Evolutionary conservation across 2,113 vertebrate species (phyloP).

Genomic region (Hyperopisus bebe): DNA sequence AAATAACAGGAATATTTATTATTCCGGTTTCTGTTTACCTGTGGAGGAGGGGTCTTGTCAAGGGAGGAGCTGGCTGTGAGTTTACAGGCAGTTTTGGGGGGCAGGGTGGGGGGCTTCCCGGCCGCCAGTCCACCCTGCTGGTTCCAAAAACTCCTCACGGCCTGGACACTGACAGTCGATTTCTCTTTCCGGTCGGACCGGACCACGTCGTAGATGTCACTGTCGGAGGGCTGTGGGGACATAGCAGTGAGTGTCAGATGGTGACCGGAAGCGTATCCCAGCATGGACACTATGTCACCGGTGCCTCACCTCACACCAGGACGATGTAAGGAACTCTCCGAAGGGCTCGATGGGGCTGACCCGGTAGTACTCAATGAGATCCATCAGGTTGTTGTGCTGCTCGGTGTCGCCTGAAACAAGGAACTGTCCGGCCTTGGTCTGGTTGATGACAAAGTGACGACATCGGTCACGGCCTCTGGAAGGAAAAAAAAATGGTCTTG

Average conservation of each 20-base stretch:
- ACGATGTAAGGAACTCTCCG: slow-evolving; percentile 66
- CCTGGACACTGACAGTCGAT: slow-evolving; percentile 24
- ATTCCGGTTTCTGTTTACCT: slow-evolving; percentile 11
- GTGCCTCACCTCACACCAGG: slow-evolving; percentile 60
- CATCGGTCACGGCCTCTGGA: slow-evolving; percentile 71
- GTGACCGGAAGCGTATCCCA: background rate
- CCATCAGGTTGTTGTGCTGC: slow-evolving; percentile 55
- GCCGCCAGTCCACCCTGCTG: slow-evolving; percentile 12
- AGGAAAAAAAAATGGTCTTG: background rate
- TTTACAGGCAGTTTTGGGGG: slow-evolving; percentile 36
- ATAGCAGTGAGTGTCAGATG: slow-evolving; percentile 22
- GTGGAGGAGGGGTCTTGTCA: background rate
- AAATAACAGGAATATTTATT: background rate
- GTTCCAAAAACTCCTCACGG: slow-evolving; percentile 31
- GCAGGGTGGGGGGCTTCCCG: slow-evolving; percentile 36
- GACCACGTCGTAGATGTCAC: slow-evolving; percentile 60
- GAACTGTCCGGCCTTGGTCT: slow-evolving; percentile 58
- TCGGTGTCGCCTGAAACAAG: slow-evolving; percentile 62
- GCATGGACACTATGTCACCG: no score
- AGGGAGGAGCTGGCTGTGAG: background rate
- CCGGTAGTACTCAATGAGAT: slow-evolving; percentile 66
- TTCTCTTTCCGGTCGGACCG: slow-evolving; percentile 40
- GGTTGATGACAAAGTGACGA: slow-evolving; percentile 76
- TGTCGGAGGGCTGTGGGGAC: slow-evolving; percentile 40
- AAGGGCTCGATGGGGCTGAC: slow-evolving; percentile 65